Conservation (phyloP, 2,888 invertebrate genomes). For the Nomada ferruginata region DNA sequence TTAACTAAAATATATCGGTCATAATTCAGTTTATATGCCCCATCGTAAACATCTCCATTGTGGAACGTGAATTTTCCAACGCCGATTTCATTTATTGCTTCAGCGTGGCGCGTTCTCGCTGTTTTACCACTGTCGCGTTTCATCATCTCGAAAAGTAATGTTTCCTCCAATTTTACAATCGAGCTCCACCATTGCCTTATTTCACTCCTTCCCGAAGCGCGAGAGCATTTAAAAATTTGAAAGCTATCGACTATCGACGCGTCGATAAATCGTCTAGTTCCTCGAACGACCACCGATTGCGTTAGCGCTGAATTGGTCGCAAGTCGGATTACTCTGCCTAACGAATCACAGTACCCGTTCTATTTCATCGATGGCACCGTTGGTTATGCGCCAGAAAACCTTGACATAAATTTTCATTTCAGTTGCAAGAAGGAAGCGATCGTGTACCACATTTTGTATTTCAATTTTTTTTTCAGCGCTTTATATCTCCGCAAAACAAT, state of each 20-base stretch:
- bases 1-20: conserved; percentile 84
- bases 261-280: conserved; percentile 19
- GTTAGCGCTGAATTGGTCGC: conserved; percentile 16
- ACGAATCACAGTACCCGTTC: conserved; percentile 24
- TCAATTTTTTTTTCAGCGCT: not conserved
- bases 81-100: not conserved
- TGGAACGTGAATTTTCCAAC: conserved; percentile 84
- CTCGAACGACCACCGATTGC: not conserved
- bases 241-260: not conserved
- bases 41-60: conserved; percentile 87
- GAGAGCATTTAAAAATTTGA: not conserved
- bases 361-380: conserved; percentile 39
- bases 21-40: conserved; percentile 86
- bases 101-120: not conserved
- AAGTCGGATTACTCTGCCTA: conserved; percentile 7
- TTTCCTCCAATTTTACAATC: not conserved
- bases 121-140: not conserved
- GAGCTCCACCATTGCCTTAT: too few species aligned
- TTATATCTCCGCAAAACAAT: not conserved
- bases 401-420: conserved; percentile 25
- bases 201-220: too few species aligned
- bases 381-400: conserved; percentile 29
- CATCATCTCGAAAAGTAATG: conserved; percentile 12
- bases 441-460: conserved; percentile 1
- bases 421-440: not conserved